These are phyloP conservation scores for Synergus gifuensis DNA, from an alignment of 2,888 invertebrate genomes.

Conservation along the genomic window DNA sequence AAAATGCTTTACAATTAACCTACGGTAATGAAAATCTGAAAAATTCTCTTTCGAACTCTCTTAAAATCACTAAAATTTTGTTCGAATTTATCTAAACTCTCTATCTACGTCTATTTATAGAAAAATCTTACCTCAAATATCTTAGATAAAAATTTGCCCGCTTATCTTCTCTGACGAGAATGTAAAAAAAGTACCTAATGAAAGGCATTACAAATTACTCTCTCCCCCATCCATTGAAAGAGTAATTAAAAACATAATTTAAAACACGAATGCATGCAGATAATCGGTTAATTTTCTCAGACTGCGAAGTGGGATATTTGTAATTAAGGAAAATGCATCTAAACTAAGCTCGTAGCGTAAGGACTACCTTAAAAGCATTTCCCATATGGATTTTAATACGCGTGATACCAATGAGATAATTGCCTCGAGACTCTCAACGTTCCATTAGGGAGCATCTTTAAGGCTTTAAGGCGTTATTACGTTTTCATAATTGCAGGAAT, in stretches of 20 bases:
- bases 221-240: neutral
- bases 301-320: conserved; percentile 15
- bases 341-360: conserved; percentile 37
- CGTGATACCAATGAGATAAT: conserved; percentile 67
- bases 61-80: no score
- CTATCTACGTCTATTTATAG: no score
- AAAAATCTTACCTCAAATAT: no score
- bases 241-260: neutral
- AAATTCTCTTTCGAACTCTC: no score
- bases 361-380: conserved; percentile 39
- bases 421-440: conserved; percentile 72
- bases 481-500: conserved; percentile 71
- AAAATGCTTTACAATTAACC: no score
- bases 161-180: no score
- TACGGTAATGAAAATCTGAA: no score
- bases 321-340: conserved; percentile 27
- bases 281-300: conserved; percentile 17
- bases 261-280: neutral
- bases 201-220: neutral
- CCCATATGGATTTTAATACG: conserved; percentile 66
- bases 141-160: no score
- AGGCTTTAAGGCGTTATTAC: conserved; percentile 75
- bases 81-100: no score
- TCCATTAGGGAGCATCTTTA: conserved; percentile 76
- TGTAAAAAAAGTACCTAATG: no score